Base-by-base conservation (phyloP, 2,888 invertebrate genomes). In the Microctonus brassicae region DNA sequence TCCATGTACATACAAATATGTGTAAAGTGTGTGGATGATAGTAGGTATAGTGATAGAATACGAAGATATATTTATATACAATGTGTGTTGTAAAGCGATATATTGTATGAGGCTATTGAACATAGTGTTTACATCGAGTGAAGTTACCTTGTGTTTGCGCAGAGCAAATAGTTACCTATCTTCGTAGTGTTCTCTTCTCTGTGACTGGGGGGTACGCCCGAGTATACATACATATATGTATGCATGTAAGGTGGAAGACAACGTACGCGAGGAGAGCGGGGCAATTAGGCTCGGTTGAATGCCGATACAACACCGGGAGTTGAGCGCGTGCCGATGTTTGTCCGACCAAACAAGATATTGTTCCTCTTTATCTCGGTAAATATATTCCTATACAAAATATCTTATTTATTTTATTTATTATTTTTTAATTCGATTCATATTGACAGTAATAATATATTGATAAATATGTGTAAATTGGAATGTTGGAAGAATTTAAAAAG, bases 341-440 rank as follows among this genome's bases (percentile, higher is more conserved):
- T 81, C 81, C 80, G 81, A 76, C 80, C 84, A 85, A 86, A 85
- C 83, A 85, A 86, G 85, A 84, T 82, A 82, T 82, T 81, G 79
- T 81, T 70, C 36, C 47, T 61, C 64, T 26, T 26, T 62, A 39
- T 52, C 36, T 33, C 33, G n/a, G n/a, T 68, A 39, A 63, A 53
- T 33, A 42, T 58, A 24, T n/a, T 58, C 2, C 34, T 7, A 55
- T 22, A 17, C 11, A 61, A 34, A n/a, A n/a, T n/a, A n/a, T n/a
- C n/a, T n/a, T n/a, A n/a, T n/a, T n/a, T n/a, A n/a, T n/a, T n/a
- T n/a, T n/a, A n/a, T n/a, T n/a, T n/a, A n/a, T n/a, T n/a, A n/a
- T n/a, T n/a, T n/a, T n/a, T n/a, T n/a, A n/a, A n/a, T n/a, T n/a
- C n/a, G n/a, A n/a, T n/a, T n/a, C n/a, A n/a, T n/a, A n/a, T n/a